phyloP scores from a whole-genome alignment of 1,140 invertebrate species.

The Drosophila virilis region DNA sequence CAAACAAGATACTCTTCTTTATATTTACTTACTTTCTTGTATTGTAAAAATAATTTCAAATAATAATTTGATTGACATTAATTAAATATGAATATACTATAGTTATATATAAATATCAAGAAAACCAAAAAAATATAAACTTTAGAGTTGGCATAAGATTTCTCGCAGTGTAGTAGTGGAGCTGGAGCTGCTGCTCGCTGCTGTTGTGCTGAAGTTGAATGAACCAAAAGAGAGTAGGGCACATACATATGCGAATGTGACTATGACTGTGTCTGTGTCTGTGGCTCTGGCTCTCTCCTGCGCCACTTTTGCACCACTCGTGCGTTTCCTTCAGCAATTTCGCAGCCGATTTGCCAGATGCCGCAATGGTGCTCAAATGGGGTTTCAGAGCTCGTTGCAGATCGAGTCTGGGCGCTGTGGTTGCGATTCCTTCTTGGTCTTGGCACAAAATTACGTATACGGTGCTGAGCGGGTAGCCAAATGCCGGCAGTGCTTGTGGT shows the following conservation, averaged over 20 bases:
- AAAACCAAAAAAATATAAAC: background rate
- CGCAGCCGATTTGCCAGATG: conserved; percentile 66
- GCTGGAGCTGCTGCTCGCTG: conserved; percentile 18
- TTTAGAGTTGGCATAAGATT: background rate
- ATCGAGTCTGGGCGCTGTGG: conserved; percentile 39
- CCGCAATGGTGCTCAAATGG: conserved; percentile 52
- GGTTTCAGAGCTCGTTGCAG: conserved; percentile 41
- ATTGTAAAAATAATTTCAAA: no score
- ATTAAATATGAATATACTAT: no score
- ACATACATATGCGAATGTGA: conserved; percentile 6
- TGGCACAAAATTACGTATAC: conserved; percentile 73
- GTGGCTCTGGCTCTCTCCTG: conserved; percentile 54
- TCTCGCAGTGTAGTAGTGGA: conserved; percentile 22
- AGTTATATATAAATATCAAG: no score
- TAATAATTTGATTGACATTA: no score
- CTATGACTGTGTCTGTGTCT: background rate
- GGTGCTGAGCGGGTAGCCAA: conserved; percentile 35
- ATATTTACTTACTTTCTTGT: no score
- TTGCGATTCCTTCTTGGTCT: conserved; percentile 74
- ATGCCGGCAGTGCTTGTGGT: conserved; percentile 47
- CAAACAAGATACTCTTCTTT: no score
- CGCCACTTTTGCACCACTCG: conserved; percentile 60
- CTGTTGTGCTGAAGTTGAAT: conserved; percentile 65
- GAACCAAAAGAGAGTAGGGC: conserved; percentile 73
- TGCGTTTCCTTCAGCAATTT: conserved; percentile 81